Conservation (phyloP, 2,797 vertebrate species). For the Discoglossus pictus region DNA sequence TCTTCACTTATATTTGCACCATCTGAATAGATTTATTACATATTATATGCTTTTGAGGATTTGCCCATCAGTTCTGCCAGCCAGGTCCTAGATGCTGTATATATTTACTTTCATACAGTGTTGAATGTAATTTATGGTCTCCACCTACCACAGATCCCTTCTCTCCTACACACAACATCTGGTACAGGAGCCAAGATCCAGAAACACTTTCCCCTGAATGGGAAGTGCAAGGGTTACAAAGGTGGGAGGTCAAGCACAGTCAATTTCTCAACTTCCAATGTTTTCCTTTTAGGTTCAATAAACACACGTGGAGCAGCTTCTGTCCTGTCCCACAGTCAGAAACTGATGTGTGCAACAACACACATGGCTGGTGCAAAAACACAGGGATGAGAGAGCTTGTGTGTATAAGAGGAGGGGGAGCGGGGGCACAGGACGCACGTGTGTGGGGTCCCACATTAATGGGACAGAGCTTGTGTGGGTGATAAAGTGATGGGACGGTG, state of each 20-base stretch:
- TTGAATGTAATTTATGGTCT: too few relatives aligned
- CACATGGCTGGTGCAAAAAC: conserved; percentile 46
- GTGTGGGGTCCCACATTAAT: conserved; percentile 42
- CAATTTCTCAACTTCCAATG: conserved; percentile 51
- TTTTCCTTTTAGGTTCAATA: conserved; percentile 51
- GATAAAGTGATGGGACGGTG: conserved; percentile 41
- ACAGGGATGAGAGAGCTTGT: conserved; percentile 28
- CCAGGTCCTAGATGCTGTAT: too few relatives aligned
- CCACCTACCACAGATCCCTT: neutral
- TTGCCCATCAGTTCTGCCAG: too few relatives aligned
- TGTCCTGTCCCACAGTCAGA: conserved; percentile 46
- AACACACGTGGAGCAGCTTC: conserved; percentile 50
- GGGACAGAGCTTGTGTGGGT: conserved; percentile 33
- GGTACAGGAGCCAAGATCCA: conserved; percentile 35
- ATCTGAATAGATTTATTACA: too few relatives aligned
- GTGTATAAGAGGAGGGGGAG: neutral
- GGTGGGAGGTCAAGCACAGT: conserved; percentile 47
- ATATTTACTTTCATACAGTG: too few relatives aligned
- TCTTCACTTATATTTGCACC: too few relatives aligned
- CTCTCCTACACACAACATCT: conserved; percentile 29
- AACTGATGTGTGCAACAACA: conserved; percentile 39
- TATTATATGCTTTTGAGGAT: too few relatives aligned
- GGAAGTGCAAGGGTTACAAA: conserved; percentile 48
- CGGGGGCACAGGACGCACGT: conserved; percentile 2
- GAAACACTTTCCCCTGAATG: conserved; percentile 44